A percentile compares a stretch with the other conserved stretches of the same genome.
Conservation (phyloP, 2,797 vertebrate species). For the Calcarius lapponicus region DNA sequence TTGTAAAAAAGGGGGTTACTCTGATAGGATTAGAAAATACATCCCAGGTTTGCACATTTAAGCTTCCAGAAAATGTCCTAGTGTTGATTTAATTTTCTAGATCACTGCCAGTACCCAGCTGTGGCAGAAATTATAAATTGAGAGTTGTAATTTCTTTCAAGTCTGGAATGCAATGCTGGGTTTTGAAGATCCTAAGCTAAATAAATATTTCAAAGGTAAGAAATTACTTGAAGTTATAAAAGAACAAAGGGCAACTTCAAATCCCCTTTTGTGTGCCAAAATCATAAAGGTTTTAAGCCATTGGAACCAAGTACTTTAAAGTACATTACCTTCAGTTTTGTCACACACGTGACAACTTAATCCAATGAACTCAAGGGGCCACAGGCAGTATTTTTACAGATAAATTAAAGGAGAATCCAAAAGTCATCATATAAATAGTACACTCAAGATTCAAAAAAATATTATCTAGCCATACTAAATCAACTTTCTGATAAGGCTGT, state of each 20-base stretch:
- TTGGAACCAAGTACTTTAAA: background rate
- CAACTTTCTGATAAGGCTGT: background rate
- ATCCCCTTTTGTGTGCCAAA: background rate
- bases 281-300: background rate
- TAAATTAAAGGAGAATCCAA: background rate
- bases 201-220: background rate
- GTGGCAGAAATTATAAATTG: background rate
- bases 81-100: slow-evolving; percentile 46
- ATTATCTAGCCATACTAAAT: background rate
- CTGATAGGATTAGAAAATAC: slow-evolving; percentile 56
- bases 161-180: background rate
- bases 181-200: background rate
- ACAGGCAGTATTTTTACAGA: background rate
- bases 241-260: background rate
- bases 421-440: background rate
- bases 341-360: background rate
- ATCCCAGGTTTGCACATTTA: background rate
- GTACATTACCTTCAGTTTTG: background rate
- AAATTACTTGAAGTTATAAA: background rate
- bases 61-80: slow-evolving; percentile 22
- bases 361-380: background rate
- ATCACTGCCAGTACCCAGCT: slow-evolving; percentile 28
- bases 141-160: slow-evolving; percentile 14
- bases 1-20: slow-evolving; percentile 15
- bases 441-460: background rate